Conservation (phyloP, 2,888 invertebrate genomes). For the Mythimna albipuncta region DNA sequence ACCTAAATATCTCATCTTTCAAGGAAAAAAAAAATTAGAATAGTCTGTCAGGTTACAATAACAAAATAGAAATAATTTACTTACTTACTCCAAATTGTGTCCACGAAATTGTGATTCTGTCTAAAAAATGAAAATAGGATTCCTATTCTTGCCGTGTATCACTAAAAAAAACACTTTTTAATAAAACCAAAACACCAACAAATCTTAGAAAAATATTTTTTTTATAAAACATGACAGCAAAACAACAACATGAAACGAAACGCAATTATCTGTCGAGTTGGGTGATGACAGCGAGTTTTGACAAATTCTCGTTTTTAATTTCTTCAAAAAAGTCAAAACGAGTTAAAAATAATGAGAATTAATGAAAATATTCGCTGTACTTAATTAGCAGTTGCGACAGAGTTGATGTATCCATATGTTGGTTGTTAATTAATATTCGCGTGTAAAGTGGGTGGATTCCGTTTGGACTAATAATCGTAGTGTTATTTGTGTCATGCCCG, state of each 20-base stretch:
- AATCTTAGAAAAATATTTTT: neutral
- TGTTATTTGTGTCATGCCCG: constrained; percentile 86
- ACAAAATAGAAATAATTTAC: too few species aligned
- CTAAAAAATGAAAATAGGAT: neutral
- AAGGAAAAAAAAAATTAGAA: too few species aligned
- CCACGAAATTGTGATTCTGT: neutral
- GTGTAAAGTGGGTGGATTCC: constrained; percentile 86
- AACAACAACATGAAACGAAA: constrained; percentile 64
- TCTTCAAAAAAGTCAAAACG: constrained; percentile 69
- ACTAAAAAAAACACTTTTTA: neutral
- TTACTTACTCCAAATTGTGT: too few species aligned
- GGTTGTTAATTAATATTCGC: constrained; percentile 55
- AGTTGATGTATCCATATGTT: constrained; percentile 36
- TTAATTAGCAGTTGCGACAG: constrained; percentile 38
- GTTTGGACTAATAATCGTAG: constrained; percentile 70
- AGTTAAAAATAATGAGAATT: constrained; percentile 64
- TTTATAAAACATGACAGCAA: constrained; percentile 11
- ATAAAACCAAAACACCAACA: neutral
- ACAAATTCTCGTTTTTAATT: constrained; percentile 79
- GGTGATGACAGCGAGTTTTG: constrained; percentile 80
- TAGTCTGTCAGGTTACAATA: too few species aligned
- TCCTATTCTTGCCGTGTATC: neutral
- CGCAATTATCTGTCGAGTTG: constrained; percentile 78
- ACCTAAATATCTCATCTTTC: neutral
- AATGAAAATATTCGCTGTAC: constrained; percentile 49